Conservation (phyloP, 2,113 vertebrate species). For the Pseudopodoces humilis region DNA sequence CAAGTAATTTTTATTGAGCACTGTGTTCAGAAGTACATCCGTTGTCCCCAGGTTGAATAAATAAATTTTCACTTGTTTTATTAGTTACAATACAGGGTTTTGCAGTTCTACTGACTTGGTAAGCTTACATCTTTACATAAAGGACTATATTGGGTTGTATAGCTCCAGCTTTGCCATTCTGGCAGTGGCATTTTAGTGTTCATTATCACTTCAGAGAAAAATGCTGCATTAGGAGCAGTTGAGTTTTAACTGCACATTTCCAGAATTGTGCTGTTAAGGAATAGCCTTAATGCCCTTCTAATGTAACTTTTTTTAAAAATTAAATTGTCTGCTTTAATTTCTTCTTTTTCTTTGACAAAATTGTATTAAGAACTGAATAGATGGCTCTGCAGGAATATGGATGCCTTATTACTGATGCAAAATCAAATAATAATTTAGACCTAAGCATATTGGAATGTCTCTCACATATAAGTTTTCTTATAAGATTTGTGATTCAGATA, state of each 20-base stretch:
- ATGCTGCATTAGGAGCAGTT: neutral
- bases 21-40: neutral
- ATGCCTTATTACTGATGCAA: conserved; percentile 17
- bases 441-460: conserved; percentile 8
- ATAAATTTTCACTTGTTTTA: neutral
- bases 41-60: neutral
- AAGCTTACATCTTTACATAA: neutral
- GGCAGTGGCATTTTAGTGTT: neutral
- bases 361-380: neutral
- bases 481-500: neutral
- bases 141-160: neutral
- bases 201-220: neutral
- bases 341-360: neutral
- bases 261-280: neutral
- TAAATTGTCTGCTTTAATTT: neutral
- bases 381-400: neutral
- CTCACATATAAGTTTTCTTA: neutral
- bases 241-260: neutral
- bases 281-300: neutral
- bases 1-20: neutral
- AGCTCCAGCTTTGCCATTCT: neutral
- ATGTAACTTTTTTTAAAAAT: neutral
- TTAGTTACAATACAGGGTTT: neutral
- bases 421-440: neutral
- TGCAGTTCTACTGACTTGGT: neutral